Evolutionary conservation across 2,113 vertebrate species (phyloP).

Genomic region (Azemiops feae): DNA sequence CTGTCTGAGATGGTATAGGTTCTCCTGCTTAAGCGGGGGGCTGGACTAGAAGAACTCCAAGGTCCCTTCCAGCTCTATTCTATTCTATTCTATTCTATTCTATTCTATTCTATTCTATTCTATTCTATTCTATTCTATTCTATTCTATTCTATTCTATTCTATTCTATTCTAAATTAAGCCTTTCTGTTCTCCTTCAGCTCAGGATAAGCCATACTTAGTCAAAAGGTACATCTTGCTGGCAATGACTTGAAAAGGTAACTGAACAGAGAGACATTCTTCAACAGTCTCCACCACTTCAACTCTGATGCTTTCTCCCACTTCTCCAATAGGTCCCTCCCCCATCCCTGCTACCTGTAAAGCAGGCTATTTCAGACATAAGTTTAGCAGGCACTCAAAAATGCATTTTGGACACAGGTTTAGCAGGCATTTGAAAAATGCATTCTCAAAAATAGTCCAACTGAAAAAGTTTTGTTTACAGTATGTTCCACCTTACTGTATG

Average conservation of each 20-base stretch:
- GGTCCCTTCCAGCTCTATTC: too few species aligned
- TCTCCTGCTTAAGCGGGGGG: too few species aligned
- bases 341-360: background rate
- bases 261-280: background rate
- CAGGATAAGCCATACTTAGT: background rate
- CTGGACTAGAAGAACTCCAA: too few species aligned
- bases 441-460: background rate
- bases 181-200: background rate
- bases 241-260: background rate
- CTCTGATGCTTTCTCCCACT: background rate
- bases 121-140: too few species aligned
- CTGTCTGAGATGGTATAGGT: too few species aligned
- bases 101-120: too few species aligned
- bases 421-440: background rate
- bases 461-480: background rate
- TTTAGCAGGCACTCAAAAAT: too few species aligned
- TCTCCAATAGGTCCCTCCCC: background rate
- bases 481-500: background rate
- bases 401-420: background rate
- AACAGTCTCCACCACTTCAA: background rate
- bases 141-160: too few species aligned
- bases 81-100: too few species aligned
- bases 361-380: background rate
- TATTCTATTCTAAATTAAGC: too few species aligned
- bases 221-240: background rate